Evolutionary conservation across 2,113 vertebrate species (phyloP).

Genomic region (Ictalurus punctatus): DNA sequence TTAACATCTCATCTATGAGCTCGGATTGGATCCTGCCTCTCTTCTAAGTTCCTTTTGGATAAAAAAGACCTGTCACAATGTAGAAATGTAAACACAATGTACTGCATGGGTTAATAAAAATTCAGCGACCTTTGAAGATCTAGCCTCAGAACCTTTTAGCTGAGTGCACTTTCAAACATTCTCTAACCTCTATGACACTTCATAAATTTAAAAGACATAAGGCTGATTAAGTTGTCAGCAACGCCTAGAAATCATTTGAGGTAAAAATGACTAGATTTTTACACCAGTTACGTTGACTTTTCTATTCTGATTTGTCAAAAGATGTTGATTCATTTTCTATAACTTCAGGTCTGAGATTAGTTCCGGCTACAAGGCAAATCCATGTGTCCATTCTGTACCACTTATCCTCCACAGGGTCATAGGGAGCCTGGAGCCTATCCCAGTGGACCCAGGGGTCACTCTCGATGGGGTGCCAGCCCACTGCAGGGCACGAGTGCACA

Average conservation of each 20-base stretch:
- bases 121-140: conserved; percentile 5
- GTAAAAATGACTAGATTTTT: background rate
- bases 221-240: background rate
- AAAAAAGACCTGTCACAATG: background rate
- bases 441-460: too few species aligned
- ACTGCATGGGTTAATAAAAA: background rate
- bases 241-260: background rate
- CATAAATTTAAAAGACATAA: background rate
- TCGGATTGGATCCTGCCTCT: background rate
- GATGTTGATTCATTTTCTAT: background rate
- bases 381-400: too few species aligned
- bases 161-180: background rate
- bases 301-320: background rate
- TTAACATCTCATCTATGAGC: background rate
- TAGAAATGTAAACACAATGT: background rate
- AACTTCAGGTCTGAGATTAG: background rate
- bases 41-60: background rate
- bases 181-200: background rate
- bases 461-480: too few species aligned
- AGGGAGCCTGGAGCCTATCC: too few species aligned
- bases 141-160: background rate
- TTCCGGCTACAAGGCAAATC: background rate
- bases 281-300: background rate
- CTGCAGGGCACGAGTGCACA: too few species aligned
- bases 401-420: too few species aligned